A percentile compares a stretch with the other conserved stretches of the same genome.
Conservation (phyloP, 2,888 invertebrate genomes). For the Scaptomyza tumidula region DNA sequence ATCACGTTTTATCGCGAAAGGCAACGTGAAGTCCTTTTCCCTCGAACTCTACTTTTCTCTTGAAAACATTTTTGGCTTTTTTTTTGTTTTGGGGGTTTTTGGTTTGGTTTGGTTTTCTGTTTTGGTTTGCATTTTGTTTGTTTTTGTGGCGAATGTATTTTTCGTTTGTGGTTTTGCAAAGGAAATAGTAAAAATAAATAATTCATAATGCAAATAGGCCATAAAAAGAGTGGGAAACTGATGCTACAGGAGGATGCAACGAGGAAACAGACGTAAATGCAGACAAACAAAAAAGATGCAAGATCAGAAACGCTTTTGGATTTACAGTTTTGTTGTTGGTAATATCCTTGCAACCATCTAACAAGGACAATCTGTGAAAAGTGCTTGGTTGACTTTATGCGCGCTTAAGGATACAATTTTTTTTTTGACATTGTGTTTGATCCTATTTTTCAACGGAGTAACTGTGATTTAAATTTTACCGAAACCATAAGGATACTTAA, state of each 20-base stretch:
- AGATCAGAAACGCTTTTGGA: constrained; percentile 9
- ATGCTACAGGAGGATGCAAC: constrained; percentile 26
- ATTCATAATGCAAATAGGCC: constrained; percentile 80
- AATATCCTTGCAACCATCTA: not conserved
- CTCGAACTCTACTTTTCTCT: constrained; percentile 26
- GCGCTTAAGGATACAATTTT: constrained; percentile 1
- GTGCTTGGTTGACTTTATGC: not conserved
- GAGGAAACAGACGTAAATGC: constrained; percentile 45
- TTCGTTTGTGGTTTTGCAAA: constrained; percentile 33
- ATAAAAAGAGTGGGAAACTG: constrained; percentile 44
- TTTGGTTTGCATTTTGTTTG: constrained; percentile 33
- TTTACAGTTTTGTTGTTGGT: not conserved
- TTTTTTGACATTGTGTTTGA: not conserved
- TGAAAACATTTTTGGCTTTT: constrained; percentile 53
- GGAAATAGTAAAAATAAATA: constrained; percentile 74
- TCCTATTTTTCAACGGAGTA: not conserved
- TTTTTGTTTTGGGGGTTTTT: constrained; percentile 13
- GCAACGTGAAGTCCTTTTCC: constrained; percentile 55
- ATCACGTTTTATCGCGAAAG: constrained; percentile 59
- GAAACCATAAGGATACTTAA: not conserved
- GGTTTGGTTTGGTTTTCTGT: constrained; percentile 4
- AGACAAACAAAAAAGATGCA: constrained; percentile 14
- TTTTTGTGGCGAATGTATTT: constrained; percentile 13
- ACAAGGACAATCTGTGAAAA: constrained; percentile 10
- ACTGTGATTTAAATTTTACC: not conserved